Base-by-base conservation (phyloP, 1,140 invertebrate species). In the Atta colombica region DNA sequence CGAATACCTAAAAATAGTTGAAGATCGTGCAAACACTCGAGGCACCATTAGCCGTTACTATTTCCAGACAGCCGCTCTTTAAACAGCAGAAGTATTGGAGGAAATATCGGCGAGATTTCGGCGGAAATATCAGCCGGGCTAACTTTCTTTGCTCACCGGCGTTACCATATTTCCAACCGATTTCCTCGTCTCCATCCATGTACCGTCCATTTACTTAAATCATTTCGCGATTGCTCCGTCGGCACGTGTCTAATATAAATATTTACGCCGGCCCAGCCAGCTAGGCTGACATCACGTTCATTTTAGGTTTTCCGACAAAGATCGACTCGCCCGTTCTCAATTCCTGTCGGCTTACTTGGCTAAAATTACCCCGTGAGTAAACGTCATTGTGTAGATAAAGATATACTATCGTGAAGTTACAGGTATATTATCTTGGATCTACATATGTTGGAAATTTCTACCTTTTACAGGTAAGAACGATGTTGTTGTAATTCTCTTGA, bases 1-100 rank as follows among this genome's bases (percentile, higher is more conserved):
- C 60, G 74, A 78, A 87, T 60, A 66, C 66, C 77, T 91, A 90
- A 89, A 89, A 92, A 91, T 92, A 93, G 58, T 84, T 77, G 82
- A 77, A 63, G 85, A 87, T 88, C 89, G 65, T 78, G 71, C 85
- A 91, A 93, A 92, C 90, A 91, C 89, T 90, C 86, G 85, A 90
- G 88, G 55, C 72, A 82, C 89, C 91, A 93, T 93, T 92, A 92
- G 88, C 89, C 77, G 87, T 90, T 91, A 91, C 89, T 90, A 92
- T 92, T 92, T 90, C 89, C 91, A 92, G 90, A 89, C 87, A 89
- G 88, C 74, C 88, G 88, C 88, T 90, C 89, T 89, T 87, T 89
- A 86, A 88, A 84, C 87, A 91, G 87, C 74, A 72, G 31, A 85
- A 87, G 86, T 85, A 74, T 87, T 71, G 28, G 85, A 71, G 58